phyloP scores from a whole-genome alignment of 2,113 vertebrate species.

The Drymodes brunneopygia region DNA sequence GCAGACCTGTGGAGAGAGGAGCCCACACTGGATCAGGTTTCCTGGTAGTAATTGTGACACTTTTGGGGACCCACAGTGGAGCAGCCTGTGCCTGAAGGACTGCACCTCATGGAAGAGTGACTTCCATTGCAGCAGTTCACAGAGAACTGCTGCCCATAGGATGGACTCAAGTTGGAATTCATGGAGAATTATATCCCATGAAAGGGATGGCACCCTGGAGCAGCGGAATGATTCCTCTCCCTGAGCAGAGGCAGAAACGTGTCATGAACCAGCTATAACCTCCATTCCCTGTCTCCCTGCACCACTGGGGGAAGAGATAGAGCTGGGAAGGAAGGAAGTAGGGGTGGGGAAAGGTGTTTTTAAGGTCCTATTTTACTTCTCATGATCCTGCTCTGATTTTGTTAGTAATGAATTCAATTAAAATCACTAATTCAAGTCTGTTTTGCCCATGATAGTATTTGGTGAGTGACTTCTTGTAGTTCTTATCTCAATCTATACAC shows the following conservation, averaged over 20 bases:
- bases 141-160: not conserved
- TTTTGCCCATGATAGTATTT: not conserved
- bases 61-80: accelerated
- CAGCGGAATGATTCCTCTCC: not conserved
- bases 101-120: accelerated
- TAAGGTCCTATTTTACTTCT: not conserved
- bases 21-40: too few species aligned
- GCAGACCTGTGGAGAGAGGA: not conserved
- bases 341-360: not conserved
- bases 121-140: not conserved
- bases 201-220: accelerated
- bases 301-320: not conserved
- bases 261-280: not conserved
- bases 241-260: not conserved
- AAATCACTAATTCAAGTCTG: not conserved
- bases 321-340: not conserved
- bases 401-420: not conserved
- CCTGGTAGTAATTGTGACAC: not conserved
- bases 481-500: not conserved
- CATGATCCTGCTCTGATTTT: not conserved
- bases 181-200: too few species aligned
- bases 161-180: not conserved
- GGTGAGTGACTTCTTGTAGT: not conserved
- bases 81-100: too few species aligned
- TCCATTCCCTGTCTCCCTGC: not conserved